phyloP scores from a whole-genome alignment of 2,113 vertebrate species.

The Halcyon malimbica region DNA sequence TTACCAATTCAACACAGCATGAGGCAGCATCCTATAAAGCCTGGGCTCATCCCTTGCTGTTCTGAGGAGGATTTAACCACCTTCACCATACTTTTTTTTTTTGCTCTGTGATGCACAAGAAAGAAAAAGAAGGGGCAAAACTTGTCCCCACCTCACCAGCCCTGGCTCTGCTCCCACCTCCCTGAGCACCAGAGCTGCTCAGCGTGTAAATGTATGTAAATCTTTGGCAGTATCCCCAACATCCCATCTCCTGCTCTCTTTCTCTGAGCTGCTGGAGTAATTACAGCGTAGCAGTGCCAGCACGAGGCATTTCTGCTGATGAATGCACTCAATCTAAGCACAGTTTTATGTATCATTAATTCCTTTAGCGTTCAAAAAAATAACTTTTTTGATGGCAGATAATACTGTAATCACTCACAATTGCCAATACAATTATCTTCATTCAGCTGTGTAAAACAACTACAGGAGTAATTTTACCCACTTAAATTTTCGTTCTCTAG shows the following conservation, averaged over 20 bases:
- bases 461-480: conserved; percentile 36
- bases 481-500: neutral
- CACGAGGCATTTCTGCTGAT: conserved; percentile 80
- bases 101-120: neutral
- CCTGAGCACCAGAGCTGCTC: neutral
- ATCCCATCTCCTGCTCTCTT: conserved; percentile 55
- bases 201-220: conserved; percentile 77
- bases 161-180: neutral
- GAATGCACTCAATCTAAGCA: conserved; percentile 79
- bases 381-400: conserved; percentile 85
- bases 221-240: conserved; percentile 42
- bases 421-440: conserved; percentile 84
- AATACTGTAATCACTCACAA: conserved; percentile 98
- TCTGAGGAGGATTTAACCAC: neutral
- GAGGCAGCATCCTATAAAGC: neutral
- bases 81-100: neutral
- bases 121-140: neutral
- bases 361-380: conserved; percentile 82
- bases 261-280: conserved; percentile 76
- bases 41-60: neutral
- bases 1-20: neutral
- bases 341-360: conserved; percentile 91
- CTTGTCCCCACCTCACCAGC: neutral
- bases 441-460: conserved; percentile 87
- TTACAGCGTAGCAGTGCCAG: conserved; percentile 81